phyloP scores from a whole-genome alignment of 2,113 vertebrate species.

The Hydropotes inermis region DNA sequence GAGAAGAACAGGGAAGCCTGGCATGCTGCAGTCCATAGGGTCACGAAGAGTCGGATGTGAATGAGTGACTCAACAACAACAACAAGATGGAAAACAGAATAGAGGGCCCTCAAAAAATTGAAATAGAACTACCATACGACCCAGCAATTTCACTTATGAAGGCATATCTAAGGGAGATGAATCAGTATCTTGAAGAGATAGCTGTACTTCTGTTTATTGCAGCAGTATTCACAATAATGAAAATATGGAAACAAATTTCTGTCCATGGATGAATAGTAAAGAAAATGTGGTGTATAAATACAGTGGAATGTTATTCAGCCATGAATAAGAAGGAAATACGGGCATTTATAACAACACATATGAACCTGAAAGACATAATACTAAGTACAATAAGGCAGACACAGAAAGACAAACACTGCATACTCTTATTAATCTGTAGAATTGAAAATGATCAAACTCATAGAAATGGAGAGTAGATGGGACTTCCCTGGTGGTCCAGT shows the following conservation, averaged over 20 bases:
- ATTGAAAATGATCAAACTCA: not conserved
- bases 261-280: not conserved
- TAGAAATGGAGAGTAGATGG: not conserved
- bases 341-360: not conserved
- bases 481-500: not conserved
- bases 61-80: too few species aligned
- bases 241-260: not conserved
- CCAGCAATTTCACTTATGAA: too few species aligned
- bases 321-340: not conserved
- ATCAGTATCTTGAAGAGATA: not conserved
- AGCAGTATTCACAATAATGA: not conserved
- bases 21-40: too few species aligned
- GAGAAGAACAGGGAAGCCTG: too few species aligned
- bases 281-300: not conserved
- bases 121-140: not conserved
- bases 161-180: not conserved
- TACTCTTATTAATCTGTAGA: not conserved
- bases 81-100: not conserved
- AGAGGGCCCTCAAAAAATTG: not conserved
- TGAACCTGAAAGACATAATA: not conserved
- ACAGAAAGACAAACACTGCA: not conserved
- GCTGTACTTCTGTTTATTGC: not conserved
- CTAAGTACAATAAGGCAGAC: not conserved
- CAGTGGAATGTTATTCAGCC: not conserved
- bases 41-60: too few species aligned